Conservation (phyloP, 1,140 invertebrate species). For the Diabrotica virgifera region DNA sequence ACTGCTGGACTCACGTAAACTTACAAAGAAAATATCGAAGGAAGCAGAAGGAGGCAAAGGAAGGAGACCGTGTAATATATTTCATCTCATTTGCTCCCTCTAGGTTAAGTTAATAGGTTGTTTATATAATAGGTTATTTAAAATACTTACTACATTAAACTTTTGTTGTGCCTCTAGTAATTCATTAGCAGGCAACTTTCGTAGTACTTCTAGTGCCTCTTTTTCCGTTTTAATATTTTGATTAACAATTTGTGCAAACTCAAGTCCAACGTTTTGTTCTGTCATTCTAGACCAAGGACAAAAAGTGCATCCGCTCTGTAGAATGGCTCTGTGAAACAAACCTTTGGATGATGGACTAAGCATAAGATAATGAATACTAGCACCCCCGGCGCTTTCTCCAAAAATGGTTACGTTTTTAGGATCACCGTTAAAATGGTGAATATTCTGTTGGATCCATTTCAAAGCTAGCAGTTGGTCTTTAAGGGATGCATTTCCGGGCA, state of each 20-base stretch:
- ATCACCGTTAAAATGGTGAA: conserved; percentile 54
- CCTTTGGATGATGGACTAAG: conserved; percentile 38
- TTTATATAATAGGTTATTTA: too few species aligned
- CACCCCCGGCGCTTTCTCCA: conserved; percentile 54
- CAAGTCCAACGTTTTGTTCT: conserved; percentile 44
- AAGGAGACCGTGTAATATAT: too few species aligned
- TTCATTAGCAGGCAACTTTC: background rate
- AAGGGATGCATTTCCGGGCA: conserved; percentile 61
- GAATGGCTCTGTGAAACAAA: conserved; percentile 58
- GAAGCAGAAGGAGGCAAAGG: too few species aligned
- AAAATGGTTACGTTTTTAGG: conserved; percentile 48
- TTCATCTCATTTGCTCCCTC: too few species aligned
- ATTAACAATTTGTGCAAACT: conserved; percentile 23
- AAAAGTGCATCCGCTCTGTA: conserved; percentile 60
- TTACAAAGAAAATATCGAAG: too few species aligned
- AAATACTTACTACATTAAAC: background rate
- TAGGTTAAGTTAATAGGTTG: too few species aligned
- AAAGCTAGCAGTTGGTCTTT: conserved; percentile 60
- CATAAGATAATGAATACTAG: conserved; percentile 38
- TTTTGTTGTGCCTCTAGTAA: background rate
- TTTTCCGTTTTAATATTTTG: conserved; percentile 9
- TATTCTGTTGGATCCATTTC: conserved; percentile 58
- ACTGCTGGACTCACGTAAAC: too few species aligned
- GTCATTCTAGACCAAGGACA: conserved; percentile 50
- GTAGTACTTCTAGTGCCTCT: conserved; percentile 6